phyloP scores from a whole-genome alignment of 2,113 vertebrate genomes.

The Pogona vitticeps region DNA sequence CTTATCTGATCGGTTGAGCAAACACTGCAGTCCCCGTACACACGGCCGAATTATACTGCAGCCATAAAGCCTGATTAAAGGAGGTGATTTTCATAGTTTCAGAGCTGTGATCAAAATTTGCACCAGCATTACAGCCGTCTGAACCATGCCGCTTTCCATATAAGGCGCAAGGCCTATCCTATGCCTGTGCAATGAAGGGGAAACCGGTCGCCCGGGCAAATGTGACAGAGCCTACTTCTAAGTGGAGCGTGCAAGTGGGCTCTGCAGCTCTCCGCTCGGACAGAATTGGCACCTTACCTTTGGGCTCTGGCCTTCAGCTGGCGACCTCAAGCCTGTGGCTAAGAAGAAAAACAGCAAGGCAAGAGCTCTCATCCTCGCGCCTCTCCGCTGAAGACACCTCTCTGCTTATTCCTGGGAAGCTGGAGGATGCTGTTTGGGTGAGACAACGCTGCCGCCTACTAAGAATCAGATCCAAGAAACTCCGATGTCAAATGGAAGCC shows the following conservation, averaged over 20 bases:
- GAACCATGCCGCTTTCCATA: background rate
- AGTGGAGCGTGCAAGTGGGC: background rate
- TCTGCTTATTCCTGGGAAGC: slow-evolving; percentile 41
- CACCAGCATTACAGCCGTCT: rapidly evolving
- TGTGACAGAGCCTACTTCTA: background rate
- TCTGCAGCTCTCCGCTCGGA: background rate
- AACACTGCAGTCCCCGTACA: background rate
- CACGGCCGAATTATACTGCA: background rate
- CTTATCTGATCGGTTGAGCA: background rate
- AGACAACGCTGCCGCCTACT: slow-evolving; percentile 58
- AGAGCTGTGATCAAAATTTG: background rate
- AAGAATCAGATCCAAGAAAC: slow-evolving; percentile 69
- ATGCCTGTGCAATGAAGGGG: background rate
- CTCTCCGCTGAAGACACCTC: slow-evolving; percentile 55
- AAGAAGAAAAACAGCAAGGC: slow-evolving; percentile 62
- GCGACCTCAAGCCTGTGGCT: slow-evolving; percentile 49
- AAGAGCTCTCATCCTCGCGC: slow-evolving; percentile 62
- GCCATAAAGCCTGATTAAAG: background rate
- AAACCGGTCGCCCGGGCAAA: background rate
- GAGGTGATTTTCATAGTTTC: background rate
- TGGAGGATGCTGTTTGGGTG: slow-evolving; percentile 54
- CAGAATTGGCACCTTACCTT: slow-evolving; percentile 56
- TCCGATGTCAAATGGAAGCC: slow-evolving; percentile 64
- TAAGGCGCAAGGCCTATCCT: background rate
- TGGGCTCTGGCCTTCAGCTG: slow-evolving; percentile 48